Percentiles rank a stretch among this genome's conserved stretches.
These are phyloP conservation scores for Sarcophaga peregrina DNA, from an alignment of 1,140 invertebrate species.

Conservation along the genomic window DNA sequence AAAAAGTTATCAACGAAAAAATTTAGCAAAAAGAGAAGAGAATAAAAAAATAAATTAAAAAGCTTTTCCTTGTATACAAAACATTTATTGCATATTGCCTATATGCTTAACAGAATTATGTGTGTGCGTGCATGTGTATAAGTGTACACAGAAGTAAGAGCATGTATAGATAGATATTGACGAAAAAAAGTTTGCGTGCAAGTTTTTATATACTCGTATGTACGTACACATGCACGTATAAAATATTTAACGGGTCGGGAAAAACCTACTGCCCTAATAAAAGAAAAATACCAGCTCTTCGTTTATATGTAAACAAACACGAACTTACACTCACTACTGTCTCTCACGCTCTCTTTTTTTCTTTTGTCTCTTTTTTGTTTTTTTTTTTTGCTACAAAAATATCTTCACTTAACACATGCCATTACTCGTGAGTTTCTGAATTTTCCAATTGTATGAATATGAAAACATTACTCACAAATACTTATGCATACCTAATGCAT, in stretches of 20 bases:
- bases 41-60: background rate
- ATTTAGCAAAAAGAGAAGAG: background rate
- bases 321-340: background rate
- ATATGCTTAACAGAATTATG: no score
- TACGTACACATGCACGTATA: background rate
- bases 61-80: background rate
- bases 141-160: background rate
- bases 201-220: no score
- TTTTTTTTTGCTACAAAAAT: no score
- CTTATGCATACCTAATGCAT: no score
- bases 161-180: background rate
- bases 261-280: slow-evolving; percentile 36
- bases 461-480: no score
- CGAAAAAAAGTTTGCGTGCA: no score
- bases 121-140: background rate
- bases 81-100: no score
- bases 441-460: no score
- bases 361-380: no score
- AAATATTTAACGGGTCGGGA: slow-evolving; percentile 31
- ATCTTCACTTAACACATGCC: background rate
- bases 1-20: no score
- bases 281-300: slow-evolving; percentile 7
- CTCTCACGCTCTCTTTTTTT: no score
- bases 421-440: background rate
- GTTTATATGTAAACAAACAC: background rate